Percentiles rank a stretch among this genome's conserved stretches.
Evolutionary conservation across 2,113 vertebrate species (phyloP).

Genomic region (Microcebus griseorufus): DNA sequence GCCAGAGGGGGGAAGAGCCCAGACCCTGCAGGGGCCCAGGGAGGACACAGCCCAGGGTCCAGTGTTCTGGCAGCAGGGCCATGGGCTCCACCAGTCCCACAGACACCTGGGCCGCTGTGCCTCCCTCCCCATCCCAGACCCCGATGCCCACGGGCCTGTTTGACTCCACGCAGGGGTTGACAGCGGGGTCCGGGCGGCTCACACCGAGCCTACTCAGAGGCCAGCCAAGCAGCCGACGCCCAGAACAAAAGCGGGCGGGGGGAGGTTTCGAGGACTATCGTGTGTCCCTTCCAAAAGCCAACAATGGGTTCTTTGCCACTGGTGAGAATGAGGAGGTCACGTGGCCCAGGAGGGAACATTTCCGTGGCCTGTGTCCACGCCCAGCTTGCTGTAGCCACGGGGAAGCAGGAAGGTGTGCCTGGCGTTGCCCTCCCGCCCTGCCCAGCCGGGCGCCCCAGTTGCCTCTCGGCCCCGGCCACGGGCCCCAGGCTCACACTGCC

Average conservation of each 20-base stretch:
- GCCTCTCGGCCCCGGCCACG: background rate
- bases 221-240: background rate
- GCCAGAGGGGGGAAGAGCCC: too few relatives aligned
- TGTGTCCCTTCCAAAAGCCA: background rate
- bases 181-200: fast-evolving
- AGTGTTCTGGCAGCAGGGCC: background rate
- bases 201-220: fast-evolving
- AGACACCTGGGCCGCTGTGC: background rate
- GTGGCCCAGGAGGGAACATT: background rate
- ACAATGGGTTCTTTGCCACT: background rate
- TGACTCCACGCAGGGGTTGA: background rate
- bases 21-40: fast-evolving
- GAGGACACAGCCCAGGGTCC: background rate
- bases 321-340: background rate
- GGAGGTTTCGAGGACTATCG: background rate
- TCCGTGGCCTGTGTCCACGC: background rate
- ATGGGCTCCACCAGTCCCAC: background rate
- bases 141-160: background rate
- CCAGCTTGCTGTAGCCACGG: background rate
- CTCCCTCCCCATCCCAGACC: fast-evolving
- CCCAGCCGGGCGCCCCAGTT: fast-evolving
- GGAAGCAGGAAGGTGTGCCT: background rate
- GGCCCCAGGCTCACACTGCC: background rate
- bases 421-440: background rate
- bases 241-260: background rate